Evolutionary conservation across 2,113 vertebrate species (phyloP).

Genomic region (Callipepla californica): DNA sequence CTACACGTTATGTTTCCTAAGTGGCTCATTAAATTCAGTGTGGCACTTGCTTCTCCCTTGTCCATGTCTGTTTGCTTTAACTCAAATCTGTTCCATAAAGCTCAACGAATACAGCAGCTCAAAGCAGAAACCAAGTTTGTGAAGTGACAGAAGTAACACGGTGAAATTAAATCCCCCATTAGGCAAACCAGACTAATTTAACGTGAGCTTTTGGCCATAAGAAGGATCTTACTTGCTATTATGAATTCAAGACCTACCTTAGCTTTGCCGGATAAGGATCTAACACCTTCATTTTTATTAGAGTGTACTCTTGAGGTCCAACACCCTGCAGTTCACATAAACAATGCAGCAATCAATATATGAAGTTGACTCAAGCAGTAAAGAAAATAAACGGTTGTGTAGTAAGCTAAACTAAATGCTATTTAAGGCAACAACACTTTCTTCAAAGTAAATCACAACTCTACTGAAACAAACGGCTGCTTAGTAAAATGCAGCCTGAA

Average conservation of each 20-base stretch:
- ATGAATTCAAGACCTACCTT: slow-evolving; percentile 79
- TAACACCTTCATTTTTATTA: slow-evolving; percentile 95
- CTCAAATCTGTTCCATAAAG: neutral
- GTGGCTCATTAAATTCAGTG: neutral
- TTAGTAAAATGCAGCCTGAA: neutral
- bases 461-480: neutral
- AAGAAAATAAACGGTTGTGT: neutral
- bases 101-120: neutral
- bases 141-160: neutral
- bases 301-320: slow-evolving; percentile 95
- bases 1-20: neutral
- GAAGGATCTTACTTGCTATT: neutral
- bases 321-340: slow-evolving; percentile 85
- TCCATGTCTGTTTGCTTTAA: neutral
- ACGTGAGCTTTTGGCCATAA: neutral
- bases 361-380: neutral
- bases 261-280: slow-evolving; percentile 92
- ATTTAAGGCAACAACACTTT: neutral
- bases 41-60: too few relatives aligned
- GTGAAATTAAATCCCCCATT: neutral
- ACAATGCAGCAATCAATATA: slow-evolving; percentile 16
- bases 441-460: neutral
- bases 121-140: neutral
- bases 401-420: neutral
- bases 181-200: neutral